These are phyloP conservation scores for Montipora capitata DNA, from an alignment of 92 coral and sea anemone genomes.

Conservation along the genomic window DNA sequence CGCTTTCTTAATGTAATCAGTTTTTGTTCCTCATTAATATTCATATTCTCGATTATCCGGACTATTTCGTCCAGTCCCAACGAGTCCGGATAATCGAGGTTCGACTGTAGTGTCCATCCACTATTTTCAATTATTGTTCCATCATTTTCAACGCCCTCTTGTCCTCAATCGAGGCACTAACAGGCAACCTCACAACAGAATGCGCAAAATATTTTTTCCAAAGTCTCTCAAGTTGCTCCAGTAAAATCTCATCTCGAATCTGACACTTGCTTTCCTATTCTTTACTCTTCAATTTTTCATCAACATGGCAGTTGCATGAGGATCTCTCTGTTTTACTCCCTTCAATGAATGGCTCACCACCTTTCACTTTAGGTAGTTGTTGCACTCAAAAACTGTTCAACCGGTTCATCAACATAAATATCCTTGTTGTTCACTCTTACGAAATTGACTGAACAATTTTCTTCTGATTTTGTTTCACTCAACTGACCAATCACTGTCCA, in stretches of 20 bases:
- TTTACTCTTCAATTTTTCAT: conserved; percentile 8
- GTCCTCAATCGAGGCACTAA: conserved; percentile 21
- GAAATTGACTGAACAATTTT: conserved; percentile 36
- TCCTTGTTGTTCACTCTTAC: conserved; percentile 40
- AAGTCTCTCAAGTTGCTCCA: conserved; percentile 60
- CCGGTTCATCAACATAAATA: conserved; percentile 20
- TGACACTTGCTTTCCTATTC: conserved; percentile 28
- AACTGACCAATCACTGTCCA: conserved; percentile 77
- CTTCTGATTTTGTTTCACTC: conserved; percentile 18
- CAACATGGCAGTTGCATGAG: neutral
- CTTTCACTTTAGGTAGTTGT: neutral
- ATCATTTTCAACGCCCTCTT: conserved; percentile 9
- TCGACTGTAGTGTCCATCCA: conserved; percentile 64
- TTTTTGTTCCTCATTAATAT: no score
- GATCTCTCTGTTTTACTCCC: neutral
- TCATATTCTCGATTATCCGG: no score
- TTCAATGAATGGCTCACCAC: neutral
- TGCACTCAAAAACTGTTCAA: neutral
- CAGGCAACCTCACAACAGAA: conserved; percentile 9
- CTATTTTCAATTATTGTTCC: conserved; percentile 47
- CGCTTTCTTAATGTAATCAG: no score
- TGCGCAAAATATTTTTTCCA: conserved; percentile 46
- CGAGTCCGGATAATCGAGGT: no score
- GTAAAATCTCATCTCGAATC: conserved; percentile 42
- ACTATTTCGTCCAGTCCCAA: no score